Conservation (phyloP, 2,888 invertebrate species). For the Pyrgus malvae region DNA sequence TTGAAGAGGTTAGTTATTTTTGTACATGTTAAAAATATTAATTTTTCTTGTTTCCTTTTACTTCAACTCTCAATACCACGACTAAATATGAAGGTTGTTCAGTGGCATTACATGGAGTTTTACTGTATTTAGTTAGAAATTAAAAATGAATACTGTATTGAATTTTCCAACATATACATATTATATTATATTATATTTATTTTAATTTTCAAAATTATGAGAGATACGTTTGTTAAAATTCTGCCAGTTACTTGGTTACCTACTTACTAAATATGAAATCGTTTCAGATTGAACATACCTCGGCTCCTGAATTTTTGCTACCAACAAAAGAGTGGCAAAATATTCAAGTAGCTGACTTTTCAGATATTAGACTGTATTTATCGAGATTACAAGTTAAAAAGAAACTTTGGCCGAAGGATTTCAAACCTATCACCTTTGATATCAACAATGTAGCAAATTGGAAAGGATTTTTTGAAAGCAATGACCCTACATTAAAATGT, state of each 20-base stretch:
- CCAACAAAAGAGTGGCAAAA: constrained; percentile 85
- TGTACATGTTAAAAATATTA: neutral
- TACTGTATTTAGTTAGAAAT: no score
- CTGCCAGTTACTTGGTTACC: no score
- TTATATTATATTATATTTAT: no score
- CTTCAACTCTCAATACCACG: no score
- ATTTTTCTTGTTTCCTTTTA: neutral
- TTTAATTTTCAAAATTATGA: no score
- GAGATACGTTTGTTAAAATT: no score
- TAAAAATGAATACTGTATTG: no score
- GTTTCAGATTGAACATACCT: constrained; percentile 49
- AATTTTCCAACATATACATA: no score
- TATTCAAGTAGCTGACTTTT: constrained; percentile 85
- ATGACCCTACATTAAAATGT: constrained; percentile 60
- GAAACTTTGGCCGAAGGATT: constrained; percentile 42
- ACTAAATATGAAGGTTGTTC: no score
- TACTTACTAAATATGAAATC: neutral
- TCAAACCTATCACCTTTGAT: constrained; percentile 43
- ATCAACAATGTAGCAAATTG: constrained; percentile 44
- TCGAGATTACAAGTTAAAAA: constrained; percentile 51
- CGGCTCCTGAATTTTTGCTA: constrained; percentile 56
- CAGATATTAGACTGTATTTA: constrained; percentile 81
- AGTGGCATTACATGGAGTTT: no score
- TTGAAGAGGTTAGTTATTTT: constrained; percentile 52
- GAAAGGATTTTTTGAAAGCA: constrained; percentile 52